Evolutionary conservation across 2,113 vertebrate genomes (phyloP).

Genomic region (Rhombomys opimus): DNA sequence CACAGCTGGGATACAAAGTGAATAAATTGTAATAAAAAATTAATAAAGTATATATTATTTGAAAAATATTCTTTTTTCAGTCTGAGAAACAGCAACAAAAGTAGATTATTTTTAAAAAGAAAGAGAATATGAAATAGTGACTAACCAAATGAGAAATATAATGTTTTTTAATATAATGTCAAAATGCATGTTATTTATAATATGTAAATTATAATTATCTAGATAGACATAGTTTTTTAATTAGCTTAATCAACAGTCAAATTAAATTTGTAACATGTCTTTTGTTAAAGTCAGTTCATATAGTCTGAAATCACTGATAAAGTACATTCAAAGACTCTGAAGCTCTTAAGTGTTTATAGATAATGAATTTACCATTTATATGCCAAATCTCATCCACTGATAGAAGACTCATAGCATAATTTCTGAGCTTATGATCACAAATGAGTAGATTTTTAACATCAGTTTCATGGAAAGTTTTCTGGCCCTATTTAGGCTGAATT

Average conservation of each 20-base stretch:
- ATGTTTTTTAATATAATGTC: background rate
- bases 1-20: too few relatives aligned
- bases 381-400: background rate
- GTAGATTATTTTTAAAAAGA: background rate
- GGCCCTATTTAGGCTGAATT: slow-evolving; percentile 36
- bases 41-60: background rate
- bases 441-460: background rate
- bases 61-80: background rate
- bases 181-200: background rate
- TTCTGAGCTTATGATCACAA: background rate
- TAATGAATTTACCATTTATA: background rate
- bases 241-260: slow-evolving; percentile 19
- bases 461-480: background rate
- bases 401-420: background rate
- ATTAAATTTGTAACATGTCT: background rate
- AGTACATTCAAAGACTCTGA: slow-evolving; percentile 24
- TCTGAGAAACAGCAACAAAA: background rate
- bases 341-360: background rate
- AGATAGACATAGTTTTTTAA: background rate
- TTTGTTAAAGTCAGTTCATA: background rate
- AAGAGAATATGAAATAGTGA: background rate
- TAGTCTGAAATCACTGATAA: background rate
- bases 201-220: background rate
- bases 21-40: too few relatives aligned
- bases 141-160: background rate